These are phyloP conservation scores for Lepilemur ruficaudatus DNA, from an alignment of 2,797 vertebrate species.

Conservation along the genomic window DNA sequence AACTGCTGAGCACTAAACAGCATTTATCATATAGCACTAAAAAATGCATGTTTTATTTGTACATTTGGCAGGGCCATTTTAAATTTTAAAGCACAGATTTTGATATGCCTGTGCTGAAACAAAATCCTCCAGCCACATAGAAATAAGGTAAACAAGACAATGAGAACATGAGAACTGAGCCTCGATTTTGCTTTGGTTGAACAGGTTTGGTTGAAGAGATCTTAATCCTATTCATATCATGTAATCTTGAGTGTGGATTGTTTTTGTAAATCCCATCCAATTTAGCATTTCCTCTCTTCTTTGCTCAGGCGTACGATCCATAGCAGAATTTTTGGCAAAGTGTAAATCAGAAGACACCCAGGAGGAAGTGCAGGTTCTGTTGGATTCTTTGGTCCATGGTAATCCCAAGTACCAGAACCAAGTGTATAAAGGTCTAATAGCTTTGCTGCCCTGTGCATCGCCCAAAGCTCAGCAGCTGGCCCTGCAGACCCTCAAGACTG, in stretches of 20 bases:
- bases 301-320: constrained; percentile 84
- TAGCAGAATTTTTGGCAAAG: constrained; percentile 85
- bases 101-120: neutral
- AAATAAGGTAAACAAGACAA: neutral
- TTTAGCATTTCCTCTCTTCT: constrained; percentile 41
- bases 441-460: constrained; percentile 83
- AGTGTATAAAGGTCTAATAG: constrained; percentile 88
- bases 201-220: neutral
- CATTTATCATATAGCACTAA: neutral
- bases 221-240: neutral
- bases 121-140: neutral
- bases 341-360: constrained; percentile 85
- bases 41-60: neutral
- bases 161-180: neutral
- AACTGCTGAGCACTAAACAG: neutral
- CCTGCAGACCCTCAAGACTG: constrained; percentile 83
- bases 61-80: neutral
- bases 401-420: constrained; percentile 90
- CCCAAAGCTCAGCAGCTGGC: constrained; percentile 86
- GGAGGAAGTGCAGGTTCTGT: constrained; percentile 82
- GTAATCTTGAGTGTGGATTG: neutral
- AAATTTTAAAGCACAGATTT: neutral
- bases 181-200: neutral
- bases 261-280: neutral
- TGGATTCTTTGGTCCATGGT: constrained; percentile 85